Conservation (phyloP, 2,113 vertebrate genomes). For the Indicator maculatus region DNA sequence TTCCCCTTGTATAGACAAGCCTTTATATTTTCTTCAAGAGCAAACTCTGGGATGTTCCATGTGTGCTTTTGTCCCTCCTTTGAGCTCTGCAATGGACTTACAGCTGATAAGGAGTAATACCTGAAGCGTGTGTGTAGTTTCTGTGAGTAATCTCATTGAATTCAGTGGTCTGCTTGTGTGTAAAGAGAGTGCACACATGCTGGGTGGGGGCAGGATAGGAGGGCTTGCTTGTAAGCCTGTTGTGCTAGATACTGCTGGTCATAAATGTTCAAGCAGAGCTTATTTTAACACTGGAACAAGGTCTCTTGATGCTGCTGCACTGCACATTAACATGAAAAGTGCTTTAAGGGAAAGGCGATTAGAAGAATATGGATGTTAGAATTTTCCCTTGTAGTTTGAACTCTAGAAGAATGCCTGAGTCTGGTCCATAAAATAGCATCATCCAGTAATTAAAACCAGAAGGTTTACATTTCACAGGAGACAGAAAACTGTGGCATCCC, state of each 20-base stretch:
- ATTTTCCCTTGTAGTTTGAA: not conserved
- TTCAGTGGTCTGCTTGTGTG: not conserved
- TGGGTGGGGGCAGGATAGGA: not conserved
- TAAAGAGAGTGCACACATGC: accelerated
- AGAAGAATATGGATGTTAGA: not conserved
- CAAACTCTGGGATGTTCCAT: not conserved
- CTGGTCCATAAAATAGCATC: not conserved
- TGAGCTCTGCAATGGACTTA: not conserved
- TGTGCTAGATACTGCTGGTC: not conserved
- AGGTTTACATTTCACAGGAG: not conserved
- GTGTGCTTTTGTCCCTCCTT: not conserved
- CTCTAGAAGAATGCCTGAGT: not conserved
- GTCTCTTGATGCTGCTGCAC: accelerated
- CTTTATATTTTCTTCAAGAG: not conserved
- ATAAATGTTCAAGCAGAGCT: accelerated
- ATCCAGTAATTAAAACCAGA: not conserved
- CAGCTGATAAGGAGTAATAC: accelerated
- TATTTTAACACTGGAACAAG: accelerated
- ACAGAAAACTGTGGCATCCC: not conserved
- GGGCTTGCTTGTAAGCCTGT: accelerated
- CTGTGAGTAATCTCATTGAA: not conserved
- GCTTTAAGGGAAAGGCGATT: not conserved
- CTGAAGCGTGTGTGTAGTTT: accelerated
- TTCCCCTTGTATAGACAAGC: not conserved
- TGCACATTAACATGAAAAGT: not conserved